Evolutionary conservation across 2,797 vertebrate species (phyloP).

Genomic region (Lycodopsis pacificus): DNA sequence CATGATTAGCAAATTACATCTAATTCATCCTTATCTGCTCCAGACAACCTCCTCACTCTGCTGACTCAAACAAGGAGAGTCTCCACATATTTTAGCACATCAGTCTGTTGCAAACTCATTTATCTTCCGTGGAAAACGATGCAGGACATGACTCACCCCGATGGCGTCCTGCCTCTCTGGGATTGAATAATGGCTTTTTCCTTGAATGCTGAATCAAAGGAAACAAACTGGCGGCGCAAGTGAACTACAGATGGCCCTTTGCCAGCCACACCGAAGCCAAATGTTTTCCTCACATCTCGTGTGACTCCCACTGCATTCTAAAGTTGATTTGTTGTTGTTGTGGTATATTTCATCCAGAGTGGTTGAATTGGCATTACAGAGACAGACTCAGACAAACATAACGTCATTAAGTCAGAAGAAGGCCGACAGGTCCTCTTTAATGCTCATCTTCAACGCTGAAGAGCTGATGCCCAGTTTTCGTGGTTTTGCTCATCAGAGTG

Average conservation of each 20-base stretch:
- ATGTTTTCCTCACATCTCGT: slow-evolving; percentile 9
- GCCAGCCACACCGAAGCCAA: slow-evolving; percentile 34
- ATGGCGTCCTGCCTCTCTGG: slow-evolving; percentile 57
- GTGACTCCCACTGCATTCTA: slow-evolving; percentile 13
- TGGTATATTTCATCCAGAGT: slow-evolving; percentile 25
- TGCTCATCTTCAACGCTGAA: background rate
- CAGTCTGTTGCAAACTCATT: slow-evolving; percentile 63
- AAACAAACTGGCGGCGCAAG: slow-evolving; percentile 53
- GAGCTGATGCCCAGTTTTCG: background rate
- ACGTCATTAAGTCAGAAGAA: background rate
- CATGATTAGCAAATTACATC: slow-evolving; percentile 46
- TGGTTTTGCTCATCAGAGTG: slow-evolving; percentile 14
- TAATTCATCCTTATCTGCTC: slow-evolving; percentile 48
- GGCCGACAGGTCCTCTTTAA: background rate
- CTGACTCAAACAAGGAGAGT: slow-evolving; percentile 52
- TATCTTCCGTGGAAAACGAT: slow-evolving; percentile 68
- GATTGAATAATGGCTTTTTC: slow-evolving; percentile 75
- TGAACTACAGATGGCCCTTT: slow-evolving; percentile 14
- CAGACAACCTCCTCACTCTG: slow-evolving; percentile 45
- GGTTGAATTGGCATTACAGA: slow-evolving; percentile 30
- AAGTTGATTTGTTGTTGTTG: slow-evolving; percentile 48
- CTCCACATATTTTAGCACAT: slow-evolving; percentile 41
- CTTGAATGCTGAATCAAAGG: slow-evolving; percentile 76
- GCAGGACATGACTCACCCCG: slow-evolving; percentile 69
- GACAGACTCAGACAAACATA: slow-evolving; percentile 26